Conservation (phyloP, 2,113 vertebrate genomes). For the Syrmaticus mikado region DNA sequence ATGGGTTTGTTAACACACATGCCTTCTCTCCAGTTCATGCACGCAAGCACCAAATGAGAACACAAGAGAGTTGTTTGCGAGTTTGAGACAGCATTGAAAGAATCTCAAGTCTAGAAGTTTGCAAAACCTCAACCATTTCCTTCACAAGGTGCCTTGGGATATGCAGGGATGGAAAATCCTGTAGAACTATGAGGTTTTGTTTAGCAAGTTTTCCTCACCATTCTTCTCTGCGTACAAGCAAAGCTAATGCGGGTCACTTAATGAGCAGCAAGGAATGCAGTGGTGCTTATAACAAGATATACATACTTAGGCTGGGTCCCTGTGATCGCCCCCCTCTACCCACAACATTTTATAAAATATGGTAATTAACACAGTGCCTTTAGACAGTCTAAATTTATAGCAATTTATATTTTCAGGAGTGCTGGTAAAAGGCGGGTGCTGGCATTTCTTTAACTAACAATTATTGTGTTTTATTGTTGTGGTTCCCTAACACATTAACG, state of each 20-base stretch:
- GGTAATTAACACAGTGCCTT: slow-evolving; percentile 79
- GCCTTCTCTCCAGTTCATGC: background rate
- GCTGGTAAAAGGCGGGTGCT: slow-evolving; percentile 82
- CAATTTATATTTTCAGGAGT: slow-evolving; percentile 77
- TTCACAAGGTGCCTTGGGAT: background rate
- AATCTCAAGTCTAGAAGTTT: background rate
- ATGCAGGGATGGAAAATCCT: background rate
- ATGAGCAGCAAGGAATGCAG: slow-evolving; percentile 8
- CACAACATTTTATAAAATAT: slow-evolving; percentile 74
- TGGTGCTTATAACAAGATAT: slow-evolving; percentile 26
- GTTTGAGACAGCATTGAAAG: background rate
- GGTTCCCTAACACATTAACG: slow-evolving; percentile 81
- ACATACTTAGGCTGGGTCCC: background rate
- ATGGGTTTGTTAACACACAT: background rate
- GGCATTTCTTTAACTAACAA: slow-evolving; percentile 86
- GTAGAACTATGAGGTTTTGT: background rate
- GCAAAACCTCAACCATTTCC: background rate
- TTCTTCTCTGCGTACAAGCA: background rate
- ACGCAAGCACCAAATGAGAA: background rate
- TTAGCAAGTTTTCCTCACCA: background rate
- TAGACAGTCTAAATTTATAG: slow-evolving; percentile 78
- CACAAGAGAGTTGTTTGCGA: background rate
- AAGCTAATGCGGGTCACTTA: background rate
- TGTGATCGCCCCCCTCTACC: slow-evolving; percentile 32
- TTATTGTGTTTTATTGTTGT: slow-evolving; percentile 86